These are phyloP conservation scores for Parnassius mnemosyne DNA, from an alignment of 2,888 invertebrate genomes.

Conservation along the genomic window DNA sequence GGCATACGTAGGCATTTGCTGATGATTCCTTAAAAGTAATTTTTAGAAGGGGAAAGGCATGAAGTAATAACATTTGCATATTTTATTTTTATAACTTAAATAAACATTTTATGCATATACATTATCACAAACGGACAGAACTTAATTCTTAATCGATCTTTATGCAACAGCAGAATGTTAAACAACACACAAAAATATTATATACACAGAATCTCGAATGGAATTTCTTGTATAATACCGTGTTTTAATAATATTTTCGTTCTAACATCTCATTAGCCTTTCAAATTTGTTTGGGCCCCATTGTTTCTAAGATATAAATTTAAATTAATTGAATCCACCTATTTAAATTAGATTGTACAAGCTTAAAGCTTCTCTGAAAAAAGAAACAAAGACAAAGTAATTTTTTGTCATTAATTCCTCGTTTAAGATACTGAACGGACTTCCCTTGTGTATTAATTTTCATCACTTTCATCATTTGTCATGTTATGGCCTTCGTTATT, in stretches of 20 bases:
- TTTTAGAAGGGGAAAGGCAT: neutral
- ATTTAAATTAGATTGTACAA: constrained; percentile 14
- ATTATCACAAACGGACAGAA: neutral
- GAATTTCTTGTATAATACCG: constrained; percentile 1
- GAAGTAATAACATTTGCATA: neutral
- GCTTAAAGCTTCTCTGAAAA: constrained; percentile 2
- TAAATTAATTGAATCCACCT: constrained; percentile 5
- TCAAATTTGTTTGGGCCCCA: constrained; percentile 15
- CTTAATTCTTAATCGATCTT: neutral
- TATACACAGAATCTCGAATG: neutral
- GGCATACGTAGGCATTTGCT: no score
- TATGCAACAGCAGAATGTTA: neutral
- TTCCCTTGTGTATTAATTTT: neutral
- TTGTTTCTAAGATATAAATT: constrained; percentile 13
- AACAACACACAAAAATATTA: neutral
- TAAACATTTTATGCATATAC: neutral
- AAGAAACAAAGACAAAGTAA: neutral
- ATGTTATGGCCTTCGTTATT: no score
- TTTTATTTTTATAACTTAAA: neutral
- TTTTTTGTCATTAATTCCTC: neutral
- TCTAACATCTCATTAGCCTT: constrained; percentile 21
- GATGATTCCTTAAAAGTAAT: no score
- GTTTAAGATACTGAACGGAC: neutral
- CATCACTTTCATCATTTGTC: neutral
- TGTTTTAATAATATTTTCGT: constrained; percentile 12